Percentiles rank a stretch among this genome's conserved stretches.
phyloP scores from a whole-genome alignment of 2,113 vertebrate genomes.

The Cynopterus brachyotis region DNA sequence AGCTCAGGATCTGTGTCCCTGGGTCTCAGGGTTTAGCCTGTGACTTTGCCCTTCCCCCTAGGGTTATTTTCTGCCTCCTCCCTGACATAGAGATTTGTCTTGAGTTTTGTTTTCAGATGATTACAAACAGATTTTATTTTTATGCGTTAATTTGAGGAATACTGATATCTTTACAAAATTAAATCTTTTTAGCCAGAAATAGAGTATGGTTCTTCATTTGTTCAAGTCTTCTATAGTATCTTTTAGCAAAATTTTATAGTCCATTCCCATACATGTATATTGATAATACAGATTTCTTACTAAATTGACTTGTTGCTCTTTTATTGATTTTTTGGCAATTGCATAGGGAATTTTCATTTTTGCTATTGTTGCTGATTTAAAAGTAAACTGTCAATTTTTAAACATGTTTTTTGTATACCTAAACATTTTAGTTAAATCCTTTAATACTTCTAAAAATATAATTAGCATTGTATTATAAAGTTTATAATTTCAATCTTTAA shows the following conservation, averaged over 20 bases:
- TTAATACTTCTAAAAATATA: not conserved
- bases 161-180: not conserved
- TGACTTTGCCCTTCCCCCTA: not conserved
- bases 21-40: not conserved
- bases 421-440: not conserved
- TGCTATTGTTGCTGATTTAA: not conserved
- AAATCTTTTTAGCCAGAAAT: not conserved
- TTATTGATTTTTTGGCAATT: not conserved
- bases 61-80: not conserved
- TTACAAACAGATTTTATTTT: not conserved
- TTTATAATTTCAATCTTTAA: not conserved
- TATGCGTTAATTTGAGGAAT: not conserved
- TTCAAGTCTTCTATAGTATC: not conserved
- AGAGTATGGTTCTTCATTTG: not conserved
- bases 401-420: not conserved
- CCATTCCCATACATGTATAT: not conserved
- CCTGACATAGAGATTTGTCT: not conserved
- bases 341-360: not conserved
- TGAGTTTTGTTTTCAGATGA: not conserved
- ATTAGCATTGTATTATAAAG: not conserved
- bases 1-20: not conserved
- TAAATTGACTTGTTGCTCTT: not conserved
- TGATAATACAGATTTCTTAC: not conserved
- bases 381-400: not conserved
- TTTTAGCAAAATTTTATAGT: not conserved